These are phyloP conservation scores for Pheosia gnoma DNA, from an alignment of 2,888 invertebrate genomes.

Conservation along the genomic window DNA sequence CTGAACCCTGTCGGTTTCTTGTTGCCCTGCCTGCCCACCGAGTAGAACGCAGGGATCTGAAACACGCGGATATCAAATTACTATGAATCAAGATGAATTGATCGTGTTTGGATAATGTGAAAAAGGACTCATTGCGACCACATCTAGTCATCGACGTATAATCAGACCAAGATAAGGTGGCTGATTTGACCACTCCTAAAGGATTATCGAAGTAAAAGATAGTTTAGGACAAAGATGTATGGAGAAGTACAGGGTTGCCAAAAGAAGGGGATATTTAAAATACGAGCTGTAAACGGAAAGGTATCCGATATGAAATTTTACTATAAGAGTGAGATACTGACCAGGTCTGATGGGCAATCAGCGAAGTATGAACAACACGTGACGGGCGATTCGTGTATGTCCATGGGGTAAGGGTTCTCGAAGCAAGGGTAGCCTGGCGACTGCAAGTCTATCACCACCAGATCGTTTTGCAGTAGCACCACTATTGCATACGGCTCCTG, in stretches of 20 bases:
- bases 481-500: conserved; percentile 99
- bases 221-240: too few species aligned
- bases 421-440: conserved; percentile 98
- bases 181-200: too few species aligned
- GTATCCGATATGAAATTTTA: neutral
- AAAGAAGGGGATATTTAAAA: too few species aligned
- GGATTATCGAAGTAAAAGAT: too few species aligned
- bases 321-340: conserved; percentile 61
- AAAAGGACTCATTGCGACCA: too few species aligned
- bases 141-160: too few species aligned
- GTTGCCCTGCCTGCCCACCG: conserved; percentile 92
- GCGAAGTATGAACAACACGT: conserved; percentile 98
- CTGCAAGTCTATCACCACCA: conserved; percentile 98
- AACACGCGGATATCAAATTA: conserved; percentile 12
- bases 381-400: conserved; percentile 99
- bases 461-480: conserved; percentile 98
- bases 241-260: too few species aligned
- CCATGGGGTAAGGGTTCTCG: conserved; percentile 99
- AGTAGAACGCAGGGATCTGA: conserved; percentile 95
- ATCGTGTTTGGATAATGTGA: too few species aligned
- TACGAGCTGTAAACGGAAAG: too few species aligned
- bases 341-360: conserved; percentile 98
- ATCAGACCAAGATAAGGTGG: too few species aligned
- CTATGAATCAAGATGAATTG: neutral
- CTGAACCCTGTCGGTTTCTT: conserved; percentile 93